A percentile compares a stretch with the other conserved stretches of the same genome.
phyloP scores from a whole-genome alignment of 2,888 invertebrate genomes.

The Stenichneumon culpator region DNA sequence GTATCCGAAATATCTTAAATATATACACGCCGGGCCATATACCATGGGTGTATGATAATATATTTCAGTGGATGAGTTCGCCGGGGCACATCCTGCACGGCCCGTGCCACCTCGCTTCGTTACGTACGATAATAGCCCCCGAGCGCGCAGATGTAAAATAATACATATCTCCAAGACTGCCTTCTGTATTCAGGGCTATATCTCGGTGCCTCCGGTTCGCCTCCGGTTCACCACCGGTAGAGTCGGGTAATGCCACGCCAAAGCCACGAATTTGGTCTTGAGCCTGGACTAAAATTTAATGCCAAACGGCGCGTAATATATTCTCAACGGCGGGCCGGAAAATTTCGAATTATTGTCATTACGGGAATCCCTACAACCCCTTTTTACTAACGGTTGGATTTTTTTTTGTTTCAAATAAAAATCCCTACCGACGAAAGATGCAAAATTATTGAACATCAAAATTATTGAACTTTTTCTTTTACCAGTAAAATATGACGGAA shows the following conservation, averaged over 20 bases:
- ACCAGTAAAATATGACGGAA: too few species aligned
- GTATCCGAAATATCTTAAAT: slow-evolving; percentile 42
- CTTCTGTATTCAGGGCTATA: slow-evolving; percentile 22
- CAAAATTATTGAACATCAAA: not conserved
- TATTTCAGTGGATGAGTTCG: slow-evolving; percentile 61
- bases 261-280: slow-evolving; percentile 58
- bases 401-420: not conserved
- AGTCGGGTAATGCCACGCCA: slow-evolving; percentile 47
- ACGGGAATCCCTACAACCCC: not conserved
- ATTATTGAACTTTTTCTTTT: too few species aligned
- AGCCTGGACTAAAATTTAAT: slow-evolving; percentile 54
- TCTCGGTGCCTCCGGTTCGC: slow-evolving; percentile 26
- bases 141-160: slow-evolving; percentile 61
- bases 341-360: not conserved
- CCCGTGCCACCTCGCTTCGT: slow-evolving; percentile 81
- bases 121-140: slow-evolving; percentile 80
- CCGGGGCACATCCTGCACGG: slow-evolving; percentile 71
- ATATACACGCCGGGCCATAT: slow-evolving; percentile 34
- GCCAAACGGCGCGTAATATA: slow-evolving; percentile 34
- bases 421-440: not conserved
- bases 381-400: not conserved
- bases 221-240: slow-evolving; percentile 40
- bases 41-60: slow-evolving; percentile 34
- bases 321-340: not conserved
- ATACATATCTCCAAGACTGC: slow-evolving; percentile 56